Evolutionary conservation across 1,140 invertebrate species (phyloP), one percentile per base, ranked within the genome.

Genomic region (Polypedilum vanderplanki): DNA sequence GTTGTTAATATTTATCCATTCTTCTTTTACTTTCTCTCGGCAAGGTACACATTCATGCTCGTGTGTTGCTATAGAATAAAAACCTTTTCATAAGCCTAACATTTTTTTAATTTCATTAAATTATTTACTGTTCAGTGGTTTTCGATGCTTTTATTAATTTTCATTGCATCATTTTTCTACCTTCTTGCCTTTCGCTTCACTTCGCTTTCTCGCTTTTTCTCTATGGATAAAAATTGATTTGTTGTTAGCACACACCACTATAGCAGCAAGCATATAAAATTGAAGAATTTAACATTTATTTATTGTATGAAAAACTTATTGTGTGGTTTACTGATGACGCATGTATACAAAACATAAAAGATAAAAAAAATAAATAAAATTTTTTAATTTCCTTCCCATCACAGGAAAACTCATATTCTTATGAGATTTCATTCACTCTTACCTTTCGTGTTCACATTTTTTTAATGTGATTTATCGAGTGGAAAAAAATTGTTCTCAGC

Each of bases 81-180:
- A 8, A 8, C 5, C 5, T 33, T 33, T 57, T 57, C 46, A 57
- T 57, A 57, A 57, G 46, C 46, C 46, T 57, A 57, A 12, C 46
- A 57, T 18, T 70, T 22, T 70, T 70, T 70, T 70, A 70, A 70
- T 70, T 70, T 70, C 65, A 70, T 70, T 22, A 70, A 70, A 70
- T 70, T 70, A 70, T 70, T 70, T 22, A 20, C 65, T 70, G 65
- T 22, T 70, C 65, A 70, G 20, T 70, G 65, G 46, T 57, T 57
- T 46, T 57, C 15, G 46, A 57, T 57, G 46, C 46, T 57, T 57
- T 57, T 57, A 57, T 57, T 57, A 57, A 57, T 57, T 57, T 57
- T 57, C 46, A 57, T 57, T 57, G 46, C 46, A 57, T 57, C 46
- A n/a, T 12, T 57, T 57, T 46, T 57, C 46, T 57, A 57, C 46